Conservation (phyloP, 2,888 invertebrate species). For the Plagodis pulveraria region DNA sequence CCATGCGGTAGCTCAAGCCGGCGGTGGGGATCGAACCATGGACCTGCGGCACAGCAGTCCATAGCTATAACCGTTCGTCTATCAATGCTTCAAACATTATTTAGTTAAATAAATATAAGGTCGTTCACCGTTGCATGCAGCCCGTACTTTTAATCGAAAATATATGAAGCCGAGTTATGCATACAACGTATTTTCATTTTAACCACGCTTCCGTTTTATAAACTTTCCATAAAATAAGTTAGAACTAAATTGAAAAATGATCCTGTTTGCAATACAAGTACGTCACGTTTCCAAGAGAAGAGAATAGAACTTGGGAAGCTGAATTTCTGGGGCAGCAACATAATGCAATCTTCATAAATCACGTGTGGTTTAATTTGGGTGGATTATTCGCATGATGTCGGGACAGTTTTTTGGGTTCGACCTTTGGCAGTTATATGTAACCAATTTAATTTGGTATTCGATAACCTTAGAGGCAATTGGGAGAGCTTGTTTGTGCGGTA, state of each 20-base stretch:
- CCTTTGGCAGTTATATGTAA: slow-evolving; percentile 59
- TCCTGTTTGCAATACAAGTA: slow-evolving; percentile 27
- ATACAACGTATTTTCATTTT: slow-evolving; percentile 21
- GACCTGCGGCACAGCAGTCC: too few species aligned
- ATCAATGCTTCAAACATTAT: too few species aligned
- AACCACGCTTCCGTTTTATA: slow-evolving; percentile 28
- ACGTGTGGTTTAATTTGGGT: slow-evolving; percentile 32
- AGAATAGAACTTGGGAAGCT: slow-evolving; percentile 5
- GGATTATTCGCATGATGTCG: slow-evolving; percentile 28
- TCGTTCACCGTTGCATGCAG: too few species aligned
- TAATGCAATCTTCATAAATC: slow-evolving; percentile 26
- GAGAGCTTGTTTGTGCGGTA: slow-evolving; percentile 73
- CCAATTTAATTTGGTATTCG: slow-evolving; percentile 77
- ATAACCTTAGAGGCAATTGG: slow-evolving; percentile 74
- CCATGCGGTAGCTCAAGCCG: too few species aligned
- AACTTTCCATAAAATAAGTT: slow-evolving; percentile 30
- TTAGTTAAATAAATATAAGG: too few species aligned
- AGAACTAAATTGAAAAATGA: slow-evolving; percentile 38
- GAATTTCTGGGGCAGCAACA: slow-evolving; percentile 2
- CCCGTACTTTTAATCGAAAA: background rate
- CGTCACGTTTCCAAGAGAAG: slow-evolving; percentile 9
- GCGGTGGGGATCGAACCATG: too few species aligned
- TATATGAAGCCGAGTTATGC: background rate
- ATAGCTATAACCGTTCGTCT: too few species aligned
- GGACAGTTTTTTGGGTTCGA: slow-evolving; percentile 45